A percentile compares a stretch with the other conserved stretches of the same genome.
Evolutionary conservation across 2,888 invertebrate genomes (phyloP).

Genomic region (Blastobasis adustella): DNA sequence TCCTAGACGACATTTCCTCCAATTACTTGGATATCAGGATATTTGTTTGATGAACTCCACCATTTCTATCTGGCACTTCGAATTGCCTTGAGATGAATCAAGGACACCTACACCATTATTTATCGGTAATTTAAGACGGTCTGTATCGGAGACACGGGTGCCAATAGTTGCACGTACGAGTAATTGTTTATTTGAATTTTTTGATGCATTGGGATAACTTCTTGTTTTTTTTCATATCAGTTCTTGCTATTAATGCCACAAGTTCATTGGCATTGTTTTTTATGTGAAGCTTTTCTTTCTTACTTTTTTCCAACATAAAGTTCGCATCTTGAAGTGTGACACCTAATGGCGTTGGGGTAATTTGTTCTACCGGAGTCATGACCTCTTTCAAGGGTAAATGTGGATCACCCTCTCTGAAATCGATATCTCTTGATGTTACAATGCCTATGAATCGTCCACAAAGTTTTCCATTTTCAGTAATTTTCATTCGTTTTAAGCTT

Average conservation of each 20-base stretch:
- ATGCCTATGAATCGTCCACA: constrained; percentile 96
- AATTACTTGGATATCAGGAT: background rate
- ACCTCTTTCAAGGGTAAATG: constrained; percentile 15
- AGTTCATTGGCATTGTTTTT: too few relatives aligned
- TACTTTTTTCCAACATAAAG: constrained; percentile 94
- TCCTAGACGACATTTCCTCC: constrained; percentile 97
- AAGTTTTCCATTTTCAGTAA: constrained; percentile 94
- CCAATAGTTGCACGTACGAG: too few relatives aligned
- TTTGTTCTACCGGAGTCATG: constrained; percentile 65
- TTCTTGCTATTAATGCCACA: too few relatives aligned
- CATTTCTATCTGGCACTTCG: constrained; percentile 86
- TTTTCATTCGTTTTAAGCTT: too few relatives aligned
- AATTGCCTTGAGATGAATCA: constrained; percentile 99
- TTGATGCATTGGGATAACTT: too few relatives aligned
- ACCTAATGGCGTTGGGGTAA: constrained; percentile 92
- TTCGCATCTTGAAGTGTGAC: constrained; percentile 96
- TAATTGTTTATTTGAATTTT: constrained; percentile 12
- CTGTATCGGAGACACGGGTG: constrained; percentile 76
- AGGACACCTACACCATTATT: too few relatives aligned
- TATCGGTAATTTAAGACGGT: constrained; percentile 79
- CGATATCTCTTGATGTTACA: constrained; percentile 95
- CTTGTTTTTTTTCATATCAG: too few relatives aligned
- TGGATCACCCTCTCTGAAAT: constrained; percentile 85
- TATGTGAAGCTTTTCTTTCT: constrained; percentile 85
- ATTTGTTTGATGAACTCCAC: too few relatives aligned